These are phyloP conservation scores for Coenonympha arcania DNA, from an alignment of 2,888 invertebrate species.

Conservation along the genomic window DNA sequence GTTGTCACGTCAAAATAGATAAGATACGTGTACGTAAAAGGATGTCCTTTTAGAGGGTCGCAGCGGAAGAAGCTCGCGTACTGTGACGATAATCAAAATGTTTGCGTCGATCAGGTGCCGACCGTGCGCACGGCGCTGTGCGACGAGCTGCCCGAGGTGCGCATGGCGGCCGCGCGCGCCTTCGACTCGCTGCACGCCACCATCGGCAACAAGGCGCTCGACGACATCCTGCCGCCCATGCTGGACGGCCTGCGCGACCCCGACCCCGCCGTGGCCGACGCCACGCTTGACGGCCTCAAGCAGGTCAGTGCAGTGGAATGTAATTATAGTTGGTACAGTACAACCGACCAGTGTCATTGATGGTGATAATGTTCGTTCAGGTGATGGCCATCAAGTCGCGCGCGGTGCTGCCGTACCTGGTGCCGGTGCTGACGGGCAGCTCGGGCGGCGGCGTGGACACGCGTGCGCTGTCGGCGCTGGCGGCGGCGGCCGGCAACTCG, in stretches of 20 bases:
- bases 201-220: conserved; percentile 93
- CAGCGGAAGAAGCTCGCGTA: too few species aligned
- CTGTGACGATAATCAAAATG: too few species aligned
- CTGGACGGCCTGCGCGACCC: conserved; percentile 82
- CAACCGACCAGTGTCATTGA: not conserved
- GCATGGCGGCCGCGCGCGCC: conserved; percentile 95
- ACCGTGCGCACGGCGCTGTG: conserved; percentile 96
- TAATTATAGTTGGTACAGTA: not conserved
- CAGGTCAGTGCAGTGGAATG: too few species aligned
- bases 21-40: too few species aligned
- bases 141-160: conserved; percentile 93
- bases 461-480: conserved; percentile 92
- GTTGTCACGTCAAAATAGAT: too few species aligned
- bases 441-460: conserved; percentile 79
- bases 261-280: conserved; percentile 86
- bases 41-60: too few species aligned
- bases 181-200: conserved; percentile 97
- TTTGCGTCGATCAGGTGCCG: conserved; percentile 75
- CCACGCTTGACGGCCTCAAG: conserved; percentile 94
- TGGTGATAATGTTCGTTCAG: conserved; percentile 34
- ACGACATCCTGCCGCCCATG: conserved; percentile 96
- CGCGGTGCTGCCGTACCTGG: conserved; percentile 95
- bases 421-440: conserved; percentile 88
- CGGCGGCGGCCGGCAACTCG: conserved; percentile 95
- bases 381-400: conserved; percentile 97